phyloP scores from a whole-genome alignment of 1,140 invertebrate species.

The Trichonephila clavata region DNA sequence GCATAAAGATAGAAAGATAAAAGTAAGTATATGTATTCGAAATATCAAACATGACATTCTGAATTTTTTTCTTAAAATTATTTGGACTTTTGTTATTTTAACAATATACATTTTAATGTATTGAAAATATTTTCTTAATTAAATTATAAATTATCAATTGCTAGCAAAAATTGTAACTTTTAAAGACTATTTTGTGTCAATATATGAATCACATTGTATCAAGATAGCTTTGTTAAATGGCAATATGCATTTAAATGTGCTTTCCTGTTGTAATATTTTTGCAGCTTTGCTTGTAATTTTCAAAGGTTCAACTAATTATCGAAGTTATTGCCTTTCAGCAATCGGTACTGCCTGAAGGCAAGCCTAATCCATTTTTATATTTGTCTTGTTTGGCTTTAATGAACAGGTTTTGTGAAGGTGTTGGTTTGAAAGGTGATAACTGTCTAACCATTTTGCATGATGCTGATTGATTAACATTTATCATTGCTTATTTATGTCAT shows the following conservation, averaged over 20 bases:
- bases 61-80: no score
- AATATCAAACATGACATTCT: no score
- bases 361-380: constrained; percentile 59
- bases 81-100: no score
- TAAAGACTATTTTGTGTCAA: no score
- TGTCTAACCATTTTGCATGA: constrained; percentile 62
- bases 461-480: constrained; percentile 36
- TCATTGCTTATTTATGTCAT: constrained; percentile 44
- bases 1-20: no score
- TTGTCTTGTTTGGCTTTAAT: constrained; percentile 38
- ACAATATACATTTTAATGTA: no score
- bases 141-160: background rate
- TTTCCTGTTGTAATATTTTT: constrained; percentile 32
- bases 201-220: background rate
- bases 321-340: constrained; percentile 74
- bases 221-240: background rate
- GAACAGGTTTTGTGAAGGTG: constrained; percentile 66
- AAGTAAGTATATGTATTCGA: no score
- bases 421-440: constrained; percentile 75
- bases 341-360: constrained; percentile 38
- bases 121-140: background rate
- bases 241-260: background rate
- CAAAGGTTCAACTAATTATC: constrained; percentile 61
- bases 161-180: background rate
- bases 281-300: constrained; percentile 35